Base-by-base conservation (phyloP, 1,140 invertebrate genomes). In the Drosophila pseudoananassae region DNA sequence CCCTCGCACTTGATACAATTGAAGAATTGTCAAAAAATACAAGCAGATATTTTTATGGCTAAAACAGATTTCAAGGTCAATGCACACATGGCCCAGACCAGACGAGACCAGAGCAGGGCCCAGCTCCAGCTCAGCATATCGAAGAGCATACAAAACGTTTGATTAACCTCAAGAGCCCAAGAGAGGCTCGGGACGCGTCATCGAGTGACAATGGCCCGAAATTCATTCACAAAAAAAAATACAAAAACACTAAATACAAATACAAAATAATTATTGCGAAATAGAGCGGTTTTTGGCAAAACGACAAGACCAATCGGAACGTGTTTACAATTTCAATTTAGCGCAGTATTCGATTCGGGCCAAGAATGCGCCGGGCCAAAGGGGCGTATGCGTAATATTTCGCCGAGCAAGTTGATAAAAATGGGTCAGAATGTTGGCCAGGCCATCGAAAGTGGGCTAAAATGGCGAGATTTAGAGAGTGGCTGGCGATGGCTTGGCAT, bases 91-190 rank as follows among this genome's bases (percentile, higher is more conserved):
- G 43, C 9, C 23, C 56, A 23, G 49, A 7, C 63, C 60, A 27
- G 25, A 27, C 10, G 53, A 17, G 49, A 7, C 58, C 53, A 43
- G 65, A 43, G 25, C 25, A 20, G 20, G 20, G 20, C 25, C 25
- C 25, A 27, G 25, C 25, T 27, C 60, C 64, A 66, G 52, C 25
- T 50, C 53, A 47, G 51, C 58, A 46, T 53, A 63, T 53, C 60
- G 38, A 88, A 81, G 82, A 87, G 83, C 69, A 78, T 76, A 88
- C 69, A 85, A 85, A 87, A 68, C 58, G 78, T 78, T 85, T 82
- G 82, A 85, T 82, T 85, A 87, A 87, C 78, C 82, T 87, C 76
- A 85, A 85, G 69, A 85, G 77, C 43, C 40, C 15, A 74, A 85
- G 81, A 71, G 59, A 63, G 53, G 40, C 64, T 51, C 65, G 53